Evolutionary conservation across 1,140 invertebrate species (phyloP), one percentile per base, ranked within the genome.

Genomic region (Stratiolaelaps scimitus): DNA sequence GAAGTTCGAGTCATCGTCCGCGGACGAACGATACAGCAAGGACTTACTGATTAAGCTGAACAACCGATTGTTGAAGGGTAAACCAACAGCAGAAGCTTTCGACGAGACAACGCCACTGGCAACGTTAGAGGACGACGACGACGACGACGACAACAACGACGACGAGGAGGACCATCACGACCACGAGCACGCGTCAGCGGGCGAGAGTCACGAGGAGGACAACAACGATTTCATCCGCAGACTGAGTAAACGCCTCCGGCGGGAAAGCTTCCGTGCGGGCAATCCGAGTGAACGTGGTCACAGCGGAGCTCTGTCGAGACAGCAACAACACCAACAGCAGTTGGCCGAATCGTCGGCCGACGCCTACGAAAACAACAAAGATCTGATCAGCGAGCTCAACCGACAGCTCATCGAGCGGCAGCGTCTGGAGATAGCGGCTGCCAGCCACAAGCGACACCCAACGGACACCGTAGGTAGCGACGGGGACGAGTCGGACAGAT

Each of bases 161-260:
- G 67, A 34, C 40, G 82, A 83, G 48, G 77, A 85, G 0, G 66
- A 65, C 76, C 64, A 66, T 17, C 78, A 45, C 75, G 79, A 65
- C 80, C 78, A 70, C 78, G 77, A 69, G 17, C 56, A 20, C 13
- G 67, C 65, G 19, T 17, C 43, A 4, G 34, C 64, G 29, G 30
- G 19, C 23, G n/a, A 67, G 15, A 26, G 20, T 15, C 1, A 28
- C 34, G 15, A 66, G n/a, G 34, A 40, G 34, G 5, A 40, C 4
- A 40, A 40, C 34, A 40, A 40, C n/a, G 68, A 72, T 2, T 44
- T 23, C 30, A 53, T 53, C 13, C 4, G 47, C 47, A 53, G 28
- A 23, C 20, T 53, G 4, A 43, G 46, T 10, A 64, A 20, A 19
- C 19, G 60, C 1, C 44, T 53, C 44, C 10, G 34, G 10, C 26